Percentiles rank a stretch among this genome's conserved stretches.
Conservation (phyloP, 2,113 vertebrate genomes). For the Turnix velox region DNA sequence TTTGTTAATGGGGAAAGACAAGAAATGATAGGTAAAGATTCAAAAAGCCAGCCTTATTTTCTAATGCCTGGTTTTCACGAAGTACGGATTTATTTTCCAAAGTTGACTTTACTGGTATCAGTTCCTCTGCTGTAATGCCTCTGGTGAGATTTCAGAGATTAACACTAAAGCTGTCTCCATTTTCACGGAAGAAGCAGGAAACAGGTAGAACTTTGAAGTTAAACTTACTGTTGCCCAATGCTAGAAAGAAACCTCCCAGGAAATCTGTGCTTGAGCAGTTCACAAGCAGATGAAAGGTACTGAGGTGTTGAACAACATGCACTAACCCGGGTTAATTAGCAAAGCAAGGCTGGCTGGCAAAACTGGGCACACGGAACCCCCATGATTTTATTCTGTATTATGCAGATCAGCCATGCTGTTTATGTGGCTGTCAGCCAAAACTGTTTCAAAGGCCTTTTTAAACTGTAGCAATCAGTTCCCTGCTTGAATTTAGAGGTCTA, state of each 20-base stretch:
- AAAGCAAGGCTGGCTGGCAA: neutral
- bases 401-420: neutral
- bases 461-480: neutral
- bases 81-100: neutral
- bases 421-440: neutral
- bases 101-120: neutral
- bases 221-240: neutral
- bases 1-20: neutral
- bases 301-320: neutral
- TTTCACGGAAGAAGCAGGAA: neutral
- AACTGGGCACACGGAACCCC: neutral
- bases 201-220: neutral
- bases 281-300: neutral
- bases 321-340: neutral
- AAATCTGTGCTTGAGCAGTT: neutral
- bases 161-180: neutral
- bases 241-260: neutral
- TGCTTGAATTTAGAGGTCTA: neutral
- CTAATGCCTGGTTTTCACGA: neutral
- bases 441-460: conserved; percentile 23
- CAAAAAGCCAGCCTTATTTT: neutral
- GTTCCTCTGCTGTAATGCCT: neutral
- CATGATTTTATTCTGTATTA: neutral
- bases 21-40: neutral
- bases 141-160: neutral